Percentiles rank a stretch among this genome's conserved stretches.
These are phyloP conservation scores for Kradibia gibbosae DNA, from an alignment of 1,140 invertebrate genomes.

Conservation along the genomic window DNA sequence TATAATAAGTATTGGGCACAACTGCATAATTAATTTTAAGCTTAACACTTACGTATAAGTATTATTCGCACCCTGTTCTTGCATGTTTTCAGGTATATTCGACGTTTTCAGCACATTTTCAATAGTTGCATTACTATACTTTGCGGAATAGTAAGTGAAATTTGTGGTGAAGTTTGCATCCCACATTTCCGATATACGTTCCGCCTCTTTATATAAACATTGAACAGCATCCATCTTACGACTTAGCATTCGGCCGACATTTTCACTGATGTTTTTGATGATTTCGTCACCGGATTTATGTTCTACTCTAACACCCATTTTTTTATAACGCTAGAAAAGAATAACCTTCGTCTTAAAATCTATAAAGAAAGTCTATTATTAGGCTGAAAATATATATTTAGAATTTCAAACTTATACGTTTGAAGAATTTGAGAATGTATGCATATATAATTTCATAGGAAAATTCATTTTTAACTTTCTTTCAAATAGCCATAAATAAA, in stretches of 20 bases:
- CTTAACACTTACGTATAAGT: conserved; percentile 32
- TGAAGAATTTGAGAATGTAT: too few species aligned
- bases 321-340: conserved; percentile 78
- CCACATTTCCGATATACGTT: conserved; percentile 77
- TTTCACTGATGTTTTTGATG: conserved; percentile 81
- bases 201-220: conserved; percentile 82
- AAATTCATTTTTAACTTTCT: too few species aligned
- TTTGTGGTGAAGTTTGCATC: conserved; percentile 62
- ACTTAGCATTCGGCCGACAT: conserved; percentile 83
- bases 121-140: conserved; percentile 75
- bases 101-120: conserved; percentile 44
- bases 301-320: conserved; percentile 81
- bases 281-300: conserved; percentile 83
- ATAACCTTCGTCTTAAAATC: neutral
- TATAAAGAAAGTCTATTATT: neutral
- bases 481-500: too few species aligned
- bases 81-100: conserved; percentile 54
- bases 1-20: neutral
- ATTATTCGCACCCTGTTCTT: conserved; percentile 9
- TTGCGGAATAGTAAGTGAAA: conserved; percentile 80
- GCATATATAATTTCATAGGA: too few species aligned
- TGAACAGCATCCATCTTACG: conserved; percentile 88
- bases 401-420: neutral
- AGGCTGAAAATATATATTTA: neutral
- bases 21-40: neutral